These are phyloP conservation scores for Dysmachus trigonus DNA, from an alignment of 2,888 invertebrate genomes.

Conservation along the genomic window DNA sequence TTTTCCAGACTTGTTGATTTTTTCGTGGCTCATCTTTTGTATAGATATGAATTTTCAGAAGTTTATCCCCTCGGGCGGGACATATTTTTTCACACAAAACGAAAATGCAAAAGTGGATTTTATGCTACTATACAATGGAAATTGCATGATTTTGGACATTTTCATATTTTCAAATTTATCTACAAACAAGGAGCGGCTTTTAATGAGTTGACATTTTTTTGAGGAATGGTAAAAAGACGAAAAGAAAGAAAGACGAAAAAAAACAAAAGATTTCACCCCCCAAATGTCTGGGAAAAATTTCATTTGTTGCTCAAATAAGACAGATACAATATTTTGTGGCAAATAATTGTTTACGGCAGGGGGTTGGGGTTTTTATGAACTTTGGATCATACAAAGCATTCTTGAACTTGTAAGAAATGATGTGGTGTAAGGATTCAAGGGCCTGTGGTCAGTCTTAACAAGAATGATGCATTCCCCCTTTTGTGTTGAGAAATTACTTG, in stretches of 20 bases:
- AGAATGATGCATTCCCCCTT: neutral
- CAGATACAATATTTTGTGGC: neutral
- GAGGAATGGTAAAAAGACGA: neutral
- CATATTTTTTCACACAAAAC: conserved; percentile 2
- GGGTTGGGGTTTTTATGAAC: neutral
- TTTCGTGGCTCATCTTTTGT: conserved; percentile 28
- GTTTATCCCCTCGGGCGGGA: neutral
- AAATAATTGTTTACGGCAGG: neutral
- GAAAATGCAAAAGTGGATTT: neutral
- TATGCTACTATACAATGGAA: neutral
- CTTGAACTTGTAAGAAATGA: neutral
- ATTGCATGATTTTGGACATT: neutral
- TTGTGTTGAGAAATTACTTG: neutral
- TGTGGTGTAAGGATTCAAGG: neutral
- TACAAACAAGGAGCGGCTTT: neutral
- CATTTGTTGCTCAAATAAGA: neutral
- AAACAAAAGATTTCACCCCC: neutral
- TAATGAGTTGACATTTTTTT: neutral
- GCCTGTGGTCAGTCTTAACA: neutral
- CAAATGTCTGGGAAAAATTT: neutral
- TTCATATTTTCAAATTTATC: neutral
- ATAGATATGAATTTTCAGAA: conserved; percentile 14
- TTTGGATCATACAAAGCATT: neutral
- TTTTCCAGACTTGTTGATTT: conserved; percentile 30
- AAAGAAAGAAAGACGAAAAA: neutral